Evolutionary conservation across 2,113 vertebrate species (phyloP).

Genomic region (Trogon melanurus): DNA sequence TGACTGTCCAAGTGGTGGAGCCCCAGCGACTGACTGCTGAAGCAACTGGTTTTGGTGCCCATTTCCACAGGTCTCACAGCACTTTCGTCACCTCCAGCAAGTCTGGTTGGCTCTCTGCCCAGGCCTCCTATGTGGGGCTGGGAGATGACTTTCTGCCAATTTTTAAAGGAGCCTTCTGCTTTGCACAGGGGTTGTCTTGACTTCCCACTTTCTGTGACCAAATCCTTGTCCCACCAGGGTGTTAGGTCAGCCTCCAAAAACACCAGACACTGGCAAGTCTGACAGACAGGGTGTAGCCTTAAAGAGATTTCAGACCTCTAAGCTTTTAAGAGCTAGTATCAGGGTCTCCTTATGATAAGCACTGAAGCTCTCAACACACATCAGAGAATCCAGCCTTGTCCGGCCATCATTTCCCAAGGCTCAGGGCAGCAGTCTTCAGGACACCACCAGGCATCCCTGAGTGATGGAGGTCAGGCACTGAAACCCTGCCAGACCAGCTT

Average conservation of each 20-base stretch:
- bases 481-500: neutral
- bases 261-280: neutral
- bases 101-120: neutral
- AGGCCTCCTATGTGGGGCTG: neutral
- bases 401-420: neutral
- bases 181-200: rapidly evolving
- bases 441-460: neutral
- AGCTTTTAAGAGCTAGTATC: neutral
- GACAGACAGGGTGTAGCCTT: neutral
- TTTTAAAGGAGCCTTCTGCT: neutral
- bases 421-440: neutral
- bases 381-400: neutral
- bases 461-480: neutral
- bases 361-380: neutral
- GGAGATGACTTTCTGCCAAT: neutral
- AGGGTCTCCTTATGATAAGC: neutral
- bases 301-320: neutral
- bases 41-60: neutral
- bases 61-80: neutral
- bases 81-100: neutral
- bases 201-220: neutral
- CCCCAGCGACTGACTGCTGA: neutral
- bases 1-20: neutral
- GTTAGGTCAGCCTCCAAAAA: neutral
- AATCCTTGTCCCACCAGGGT: neutral